Conservation (phyloP, 2,888 invertebrate species). For the Andrena fulva region DNA sequence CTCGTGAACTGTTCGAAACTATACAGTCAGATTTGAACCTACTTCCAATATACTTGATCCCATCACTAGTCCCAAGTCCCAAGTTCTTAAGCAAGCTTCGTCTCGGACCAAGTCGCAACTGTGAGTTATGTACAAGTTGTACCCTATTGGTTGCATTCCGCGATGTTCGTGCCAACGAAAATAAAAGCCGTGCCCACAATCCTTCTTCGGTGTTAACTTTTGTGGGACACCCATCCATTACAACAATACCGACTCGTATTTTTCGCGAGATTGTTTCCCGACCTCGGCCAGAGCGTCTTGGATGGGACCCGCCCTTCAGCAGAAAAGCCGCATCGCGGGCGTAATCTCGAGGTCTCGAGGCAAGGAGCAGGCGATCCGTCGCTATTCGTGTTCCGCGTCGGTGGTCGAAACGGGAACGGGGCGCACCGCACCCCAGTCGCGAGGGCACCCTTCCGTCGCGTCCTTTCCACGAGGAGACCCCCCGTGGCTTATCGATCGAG, state of each 20-base stretch:
- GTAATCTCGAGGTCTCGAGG: neutral
- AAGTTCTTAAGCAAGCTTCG: too few species aligned
- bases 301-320: neutral
- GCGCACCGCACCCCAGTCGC: neutral
- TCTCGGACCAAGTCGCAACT: too few species aligned
- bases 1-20: too few species aligned
- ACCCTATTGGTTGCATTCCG: too few species aligned
- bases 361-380: neutral
- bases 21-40: too few species aligned
- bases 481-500: constrained; percentile 54
- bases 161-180: too few species aligned
- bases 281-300: neutral
- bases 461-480: constrained; percentile 5
- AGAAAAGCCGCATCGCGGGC: neutral
- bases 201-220: too few species aligned
- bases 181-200: too few species aligned
- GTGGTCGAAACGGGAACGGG: neutral
- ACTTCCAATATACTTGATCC: too few species aligned
- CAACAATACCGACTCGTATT: neutral
- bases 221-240: too few species aligned
- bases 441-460: constrained; percentile 12
- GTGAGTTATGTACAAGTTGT: too few species aligned
- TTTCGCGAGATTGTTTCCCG: neutral
- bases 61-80: too few species aligned
- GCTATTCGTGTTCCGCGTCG: constrained; percentile 14